Percentiles rank a stretch among this genome's conserved stretches.
Evolutionary conservation across 2,113 vertebrate genomes (phyloP).

Genomic region (Trematocara nigrifrons): DNA sequence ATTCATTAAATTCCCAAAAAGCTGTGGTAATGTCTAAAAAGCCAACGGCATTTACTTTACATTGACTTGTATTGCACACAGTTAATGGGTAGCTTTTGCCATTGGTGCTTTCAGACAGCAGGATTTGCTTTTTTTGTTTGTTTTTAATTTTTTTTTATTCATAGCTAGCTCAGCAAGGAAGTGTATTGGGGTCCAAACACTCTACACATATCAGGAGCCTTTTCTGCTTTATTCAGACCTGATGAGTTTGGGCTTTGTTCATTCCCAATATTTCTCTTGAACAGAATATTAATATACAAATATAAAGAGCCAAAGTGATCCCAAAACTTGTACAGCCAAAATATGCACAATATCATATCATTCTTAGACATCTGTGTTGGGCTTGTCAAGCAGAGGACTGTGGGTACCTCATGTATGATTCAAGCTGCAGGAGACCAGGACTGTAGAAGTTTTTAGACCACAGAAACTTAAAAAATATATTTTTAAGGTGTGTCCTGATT

Average conservation of each 20-base stretch:
- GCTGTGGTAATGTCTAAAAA: not conserved
- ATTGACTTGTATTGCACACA: constrained; percentile 15
- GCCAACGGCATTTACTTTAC: constrained; percentile 17
- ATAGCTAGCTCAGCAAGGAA: not conserved
- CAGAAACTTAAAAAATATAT: not conserved
- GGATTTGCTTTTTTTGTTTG: not conserved
- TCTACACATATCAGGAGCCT: not conserved
- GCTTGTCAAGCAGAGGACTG: not conserved
- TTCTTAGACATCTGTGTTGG: not conserved
- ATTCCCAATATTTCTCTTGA: not conserved
- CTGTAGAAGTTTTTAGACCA: not conserved
- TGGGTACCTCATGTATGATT: not conserved
- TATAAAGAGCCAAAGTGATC: not conserved
- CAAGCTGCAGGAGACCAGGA: not conserved
- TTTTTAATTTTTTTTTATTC: not conserved
- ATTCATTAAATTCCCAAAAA: constrained; percentile 30
- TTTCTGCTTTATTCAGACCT: not conserved
- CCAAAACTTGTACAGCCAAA: not conserved
- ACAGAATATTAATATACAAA: not conserved
- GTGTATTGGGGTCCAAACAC: not conserved
- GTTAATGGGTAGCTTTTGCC: constrained; percentile 5
- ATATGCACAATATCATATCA: not conserved
- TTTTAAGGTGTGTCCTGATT: not conserved
- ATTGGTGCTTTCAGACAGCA: not conserved
- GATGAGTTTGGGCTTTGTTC: not conserved